phyloP scores from a whole-genome alignment of 2,797 vertebrate genomes.

The Pseudochaenichthys georgianus region DNA sequence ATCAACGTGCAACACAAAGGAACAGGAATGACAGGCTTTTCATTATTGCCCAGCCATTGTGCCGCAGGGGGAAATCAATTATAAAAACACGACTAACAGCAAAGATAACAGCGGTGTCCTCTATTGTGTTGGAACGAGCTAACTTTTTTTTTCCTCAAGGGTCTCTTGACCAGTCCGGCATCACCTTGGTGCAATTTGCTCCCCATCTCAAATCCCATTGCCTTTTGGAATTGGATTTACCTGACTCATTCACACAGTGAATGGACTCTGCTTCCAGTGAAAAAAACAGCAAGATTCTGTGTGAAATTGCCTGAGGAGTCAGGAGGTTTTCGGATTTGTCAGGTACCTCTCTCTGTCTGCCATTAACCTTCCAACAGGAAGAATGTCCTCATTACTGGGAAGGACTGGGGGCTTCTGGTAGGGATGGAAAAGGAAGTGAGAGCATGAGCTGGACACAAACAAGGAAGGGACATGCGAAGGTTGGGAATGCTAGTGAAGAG shows the following conservation, averaged over 20 bases:
- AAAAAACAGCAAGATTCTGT: slow-evolving; percentile 75
- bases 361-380: slow-evolving; percentile 84
- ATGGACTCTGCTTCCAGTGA: slow-evolving; percentile 79
- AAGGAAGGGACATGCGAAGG: slow-evolving; percentile 38
- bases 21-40: slow-evolving; percentile 84
- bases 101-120: slow-evolving; percentile 84
- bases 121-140: slow-evolving; percentile 77
- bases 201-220: slow-evolving; percentile 87
- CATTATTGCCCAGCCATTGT: slow-evolving; percentile 84
- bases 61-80: slow-evolving; percentile 85
- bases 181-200: slow-evolving; percentile 87
- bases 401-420: slow-evolving; percentile 35
- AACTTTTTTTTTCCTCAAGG: slow-evolving; percentile 77
- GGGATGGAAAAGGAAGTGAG: slow-evolving; percentile 4
- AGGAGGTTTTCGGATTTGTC: slow-evolving; percentile 74
- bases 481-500: slow-evolving; percentile 8
- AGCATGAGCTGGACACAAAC: slow-evolving; percentile 37
- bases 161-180: slow-evolving; percentile 85
- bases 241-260: slow-evolving; percentile 86
- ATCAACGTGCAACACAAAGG: slow-evolving; percentile 85
- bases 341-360: slow-evolving; percentile 73
- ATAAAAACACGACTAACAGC: slow-evolving; percentile 87
- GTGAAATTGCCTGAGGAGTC: slow-evolving; percentile 85
- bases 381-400: slow-evolving; percentile 83
- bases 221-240: slow-evolving; percentile 89